Conservation (phyloP, 2,113 vertebrate genomes). For the Camelus dromedarius region DNA sequence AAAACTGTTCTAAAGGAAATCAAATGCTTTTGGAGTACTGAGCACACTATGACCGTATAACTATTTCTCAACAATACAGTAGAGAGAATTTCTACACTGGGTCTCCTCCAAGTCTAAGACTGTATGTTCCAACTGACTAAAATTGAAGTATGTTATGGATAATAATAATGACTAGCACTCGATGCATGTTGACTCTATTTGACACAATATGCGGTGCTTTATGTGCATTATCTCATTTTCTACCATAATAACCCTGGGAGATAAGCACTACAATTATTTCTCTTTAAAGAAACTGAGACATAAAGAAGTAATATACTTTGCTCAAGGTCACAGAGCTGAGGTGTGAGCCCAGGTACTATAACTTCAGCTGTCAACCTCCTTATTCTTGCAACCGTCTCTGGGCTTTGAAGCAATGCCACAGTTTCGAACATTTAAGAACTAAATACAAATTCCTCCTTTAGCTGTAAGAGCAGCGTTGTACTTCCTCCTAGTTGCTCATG, state of each 20-base stretch:
- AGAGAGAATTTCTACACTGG: neutral
- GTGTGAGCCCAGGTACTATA: neutral
- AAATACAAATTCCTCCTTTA: neutral
- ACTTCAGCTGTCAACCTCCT: neutral
- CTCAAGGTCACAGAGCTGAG: neutral
- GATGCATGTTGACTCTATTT: neutral
- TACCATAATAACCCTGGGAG: neutral
- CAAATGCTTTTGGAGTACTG: neutral
- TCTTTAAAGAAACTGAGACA: neutral
- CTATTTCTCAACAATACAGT: neutral
- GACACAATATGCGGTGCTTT: neutral
- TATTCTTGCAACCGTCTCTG: neutral
- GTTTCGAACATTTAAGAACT: neutral
- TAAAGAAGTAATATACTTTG: neutral
- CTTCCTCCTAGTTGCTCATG: neutral
- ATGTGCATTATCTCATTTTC: neutral
- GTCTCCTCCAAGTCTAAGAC: neutral
- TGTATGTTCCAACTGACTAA: neutral
- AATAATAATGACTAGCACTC: neutral
- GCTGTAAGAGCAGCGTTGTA: neutral
- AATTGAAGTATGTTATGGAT: neutral
- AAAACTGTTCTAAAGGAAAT: conserved; percentile 13
- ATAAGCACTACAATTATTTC: neutral
- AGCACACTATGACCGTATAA: neutral
- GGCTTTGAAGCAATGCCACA: neutral